Conservation (phyloP, 2,113 vertebrate species). For the Tinamus guttatus region DNA sequence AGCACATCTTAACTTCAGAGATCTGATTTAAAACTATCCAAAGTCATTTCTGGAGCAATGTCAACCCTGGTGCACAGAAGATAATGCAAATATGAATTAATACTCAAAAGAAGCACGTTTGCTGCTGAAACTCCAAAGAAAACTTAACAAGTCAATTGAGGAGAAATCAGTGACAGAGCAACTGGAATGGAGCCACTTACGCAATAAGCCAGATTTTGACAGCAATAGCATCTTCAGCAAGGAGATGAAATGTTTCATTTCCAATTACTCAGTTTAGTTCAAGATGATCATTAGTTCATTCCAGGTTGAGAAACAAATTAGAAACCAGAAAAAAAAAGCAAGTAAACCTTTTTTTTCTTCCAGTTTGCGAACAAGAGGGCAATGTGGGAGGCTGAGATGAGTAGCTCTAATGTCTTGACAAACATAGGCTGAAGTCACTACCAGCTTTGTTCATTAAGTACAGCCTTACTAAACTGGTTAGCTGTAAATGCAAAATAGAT, state of each 20-base stretch:
- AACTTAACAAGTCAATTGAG: neutral
- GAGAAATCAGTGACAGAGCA: neutral
- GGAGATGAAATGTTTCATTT: neutral
- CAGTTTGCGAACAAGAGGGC: neutral
- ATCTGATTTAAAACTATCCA: neutral
- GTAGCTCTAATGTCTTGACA: neutral
- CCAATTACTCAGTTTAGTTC: neutral
- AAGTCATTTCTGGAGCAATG: neutral
- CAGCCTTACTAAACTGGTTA: neutral
- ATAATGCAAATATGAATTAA: neutral
- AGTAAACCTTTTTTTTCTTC: neutral
- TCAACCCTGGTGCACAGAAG: neutral
- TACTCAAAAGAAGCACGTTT: neutral
- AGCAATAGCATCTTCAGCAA: neutral
- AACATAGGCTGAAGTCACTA: neutral
- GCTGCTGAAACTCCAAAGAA: slow-evolving; percentile 1
- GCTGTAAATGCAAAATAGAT: neutral
- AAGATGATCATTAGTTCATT: neutral
- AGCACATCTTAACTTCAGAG: neutral
- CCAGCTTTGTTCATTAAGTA: neutral
- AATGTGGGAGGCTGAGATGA: neutral
- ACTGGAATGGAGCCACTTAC: neutral
- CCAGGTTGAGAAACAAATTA: slow-evolving; percentile 4
- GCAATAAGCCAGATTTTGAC: neutral
- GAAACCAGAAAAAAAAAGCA: neutral